phyloP scores from a whole-genome alignment of 2,888 invertebrate genomes.

The Ophion obscuratus region DNA sequence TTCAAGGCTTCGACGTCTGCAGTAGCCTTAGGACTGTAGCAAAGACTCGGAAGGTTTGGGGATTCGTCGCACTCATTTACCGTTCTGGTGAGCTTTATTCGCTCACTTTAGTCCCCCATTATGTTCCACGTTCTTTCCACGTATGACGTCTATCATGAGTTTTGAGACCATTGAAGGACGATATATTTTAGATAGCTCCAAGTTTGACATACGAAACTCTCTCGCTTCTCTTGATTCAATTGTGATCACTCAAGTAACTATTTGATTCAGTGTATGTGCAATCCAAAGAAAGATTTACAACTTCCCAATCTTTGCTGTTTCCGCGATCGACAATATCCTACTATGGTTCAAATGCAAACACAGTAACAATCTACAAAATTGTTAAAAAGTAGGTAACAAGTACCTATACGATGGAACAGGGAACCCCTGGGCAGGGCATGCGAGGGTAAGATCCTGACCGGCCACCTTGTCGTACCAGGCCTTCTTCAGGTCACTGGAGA shows the following conservation, averaged over 20 bases:
- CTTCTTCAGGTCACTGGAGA: constrained; percentile 87
- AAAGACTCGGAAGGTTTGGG: constrained; percentile 27
- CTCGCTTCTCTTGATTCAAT: too few relatives aligned
- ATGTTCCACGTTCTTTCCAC: not conserved
- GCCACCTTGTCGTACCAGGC: constrained; percentile 86
- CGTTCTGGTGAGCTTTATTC: not conserved
- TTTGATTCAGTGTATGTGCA: not conserved
- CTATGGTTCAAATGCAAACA: not conserved
- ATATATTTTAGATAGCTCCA: not conserved
- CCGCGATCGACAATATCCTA: not conserved
- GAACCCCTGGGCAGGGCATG: constrained; percentile 89
- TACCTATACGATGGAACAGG: constrained; percentile 83
- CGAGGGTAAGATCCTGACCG: constrained; percentile 85
- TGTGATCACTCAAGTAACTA: too few relatives aligned
- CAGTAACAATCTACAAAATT: not conserved
- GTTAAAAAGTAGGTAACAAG: constrained; percentile 15
- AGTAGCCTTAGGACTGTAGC: constrained; percentile 46
- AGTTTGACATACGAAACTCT: not conserved
- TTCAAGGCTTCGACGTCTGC: constrained; percentile 39
- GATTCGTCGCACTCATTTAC: not conserved
- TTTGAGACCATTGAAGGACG: not conserved
- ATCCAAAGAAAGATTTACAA: not conserved
- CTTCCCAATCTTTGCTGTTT: not conserved
- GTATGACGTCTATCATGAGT: not conserved
- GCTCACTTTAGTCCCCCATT: not conserved